Evolutionary conservation across 2,797 vertebrate species (phyloP), one percentile per base, ranked within the genome.

Genomic region (Eulemur mongoz): DNA sequence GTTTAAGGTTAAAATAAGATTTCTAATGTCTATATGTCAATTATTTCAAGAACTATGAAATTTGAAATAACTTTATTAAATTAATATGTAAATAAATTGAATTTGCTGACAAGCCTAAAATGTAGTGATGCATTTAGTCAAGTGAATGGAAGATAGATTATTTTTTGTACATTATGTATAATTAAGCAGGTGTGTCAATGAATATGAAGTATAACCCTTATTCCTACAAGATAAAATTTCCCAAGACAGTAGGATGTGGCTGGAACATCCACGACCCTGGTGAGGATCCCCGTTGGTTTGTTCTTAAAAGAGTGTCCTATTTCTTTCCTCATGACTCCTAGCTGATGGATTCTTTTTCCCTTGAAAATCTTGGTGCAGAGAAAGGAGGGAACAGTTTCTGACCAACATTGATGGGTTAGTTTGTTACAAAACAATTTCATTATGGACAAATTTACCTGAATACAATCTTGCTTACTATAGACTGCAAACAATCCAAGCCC

Each of bases 41-140:
- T 95, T 96, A 76, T 92, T 95, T 91, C 80, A 20, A 92, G 0
- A 27, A 54, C 84, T 96, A 11, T 85, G 65, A 95, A 65, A 90
- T 93, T 65, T 87, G 85, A 97, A 97, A 88, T 43, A 95, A 59
- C 0, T 61, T 43, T n/a, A 95, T 61, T 80, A 93, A 94, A 81
- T 57, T 73, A 50, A 93, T 81, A 89, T 80, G 10, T 82, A 87
- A 96, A 45, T 93, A 91, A 2, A 3, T 69, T 48, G 67, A 84
- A 14, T 96, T 78, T 88, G 2, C 81, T 89, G 52, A 63, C 38
- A 92, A 96, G 30, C 25, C n/a, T 54, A 79, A 91, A 87, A 63
- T 78, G 12, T 61, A 94, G 35, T 82, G n/a, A 95, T 79, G 3
- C 32, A 88, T 65, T 48, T 52, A 81, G 12, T 65, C 15, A 91